Conservation (phyloP, 2,888 invertebrate species). For the Apodemia duryi region DNA sequence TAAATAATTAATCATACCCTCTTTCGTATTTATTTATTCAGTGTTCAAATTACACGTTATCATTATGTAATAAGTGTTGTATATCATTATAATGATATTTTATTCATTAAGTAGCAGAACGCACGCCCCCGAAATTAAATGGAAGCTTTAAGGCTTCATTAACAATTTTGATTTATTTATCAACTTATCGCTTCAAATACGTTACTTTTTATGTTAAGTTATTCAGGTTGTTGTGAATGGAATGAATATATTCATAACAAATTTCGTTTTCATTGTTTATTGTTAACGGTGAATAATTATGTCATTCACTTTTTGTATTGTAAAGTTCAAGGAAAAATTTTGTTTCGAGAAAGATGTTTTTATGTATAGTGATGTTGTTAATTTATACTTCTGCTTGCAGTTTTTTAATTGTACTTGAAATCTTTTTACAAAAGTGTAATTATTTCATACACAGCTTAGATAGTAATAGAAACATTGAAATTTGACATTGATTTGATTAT, state of each 20-base stretch:
- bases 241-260: constrained; percentile 14
- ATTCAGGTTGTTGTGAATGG: constrained; percentile 9
- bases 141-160: constrained; percentile 25
- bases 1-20: constrained; percentile 18
- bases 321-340: not conserved
- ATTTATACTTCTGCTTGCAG: too few species aligned
- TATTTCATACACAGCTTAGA: too few species aligned
- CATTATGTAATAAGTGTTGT: constrained; percentile 28
- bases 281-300: constrained; percentile 9
- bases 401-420: too few species aligned
- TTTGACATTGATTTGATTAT: too few species aligned
- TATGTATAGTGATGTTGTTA: not conserved
- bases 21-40: constrained; percentile 29
- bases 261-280: constrained; percentile 15
- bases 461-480: too few species aligned
- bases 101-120: constrained; percentile 26
- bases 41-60: constrained; percentile 32
- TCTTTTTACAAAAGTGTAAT: too few species aligned
- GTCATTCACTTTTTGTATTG: constrained; percentile 6
- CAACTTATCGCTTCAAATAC: constrained; percentile 16
- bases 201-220: constrained; percentile 11
- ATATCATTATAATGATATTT: constrained; percentile 28
- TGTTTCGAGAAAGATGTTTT: not conserved
- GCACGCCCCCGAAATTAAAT: constrained; percentile 31
- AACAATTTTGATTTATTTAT: constrained; percentile 27